Evolutionary conservation across 2,888 invertebrate species (phyloP), one percentile per base, ranked within the genome.

Genomic region (Calephelis perditalis): DNA sequence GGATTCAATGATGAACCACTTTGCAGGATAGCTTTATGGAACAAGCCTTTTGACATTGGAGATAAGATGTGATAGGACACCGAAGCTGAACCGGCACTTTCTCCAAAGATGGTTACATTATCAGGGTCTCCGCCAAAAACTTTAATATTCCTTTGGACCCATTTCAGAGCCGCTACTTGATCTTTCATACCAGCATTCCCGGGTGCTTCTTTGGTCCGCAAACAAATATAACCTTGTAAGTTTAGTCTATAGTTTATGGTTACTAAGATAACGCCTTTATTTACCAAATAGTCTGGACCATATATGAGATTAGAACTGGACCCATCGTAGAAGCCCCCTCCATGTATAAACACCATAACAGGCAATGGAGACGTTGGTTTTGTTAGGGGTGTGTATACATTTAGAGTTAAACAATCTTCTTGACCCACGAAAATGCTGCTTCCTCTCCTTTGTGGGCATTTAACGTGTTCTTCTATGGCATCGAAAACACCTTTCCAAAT

Each of bases 261-360:
- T 1, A 88, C 81, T n/a, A 87, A 68, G 46, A 88, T 76, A 0
- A 88, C 78, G 12, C 72, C 78, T 70, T 86, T 82, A 5, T 71
- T 44, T 0, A 82, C 73, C 57, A 90, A 67, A 62, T 82, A 84
- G 15, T 80, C 74, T 0, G 88, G 85, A 0, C 87, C 87, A 26
- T 84, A 88, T 2, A 84, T 5, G 0, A 73, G 2, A 3, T 71
- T 69, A 6, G 73, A 70, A 0, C 76, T 75, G 0, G 86, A 83
- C 0, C 86, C 86, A 56, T 78, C 70, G 45, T 76, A 82, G 65
- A 73, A 90, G 0, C 82, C 88, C 62, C 89, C 89, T 7, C 89
- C 89, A 43, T 89, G 89, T 2, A 89, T 76, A 62, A 75, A 87
- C 5, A 83, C 75, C 88, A 89, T 88, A 9, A 88, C 86, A 0